Base-by-base conservation (phyloP, 2,113 vertebrate genomes). In the Erythrocercus mccallii region DNA sequence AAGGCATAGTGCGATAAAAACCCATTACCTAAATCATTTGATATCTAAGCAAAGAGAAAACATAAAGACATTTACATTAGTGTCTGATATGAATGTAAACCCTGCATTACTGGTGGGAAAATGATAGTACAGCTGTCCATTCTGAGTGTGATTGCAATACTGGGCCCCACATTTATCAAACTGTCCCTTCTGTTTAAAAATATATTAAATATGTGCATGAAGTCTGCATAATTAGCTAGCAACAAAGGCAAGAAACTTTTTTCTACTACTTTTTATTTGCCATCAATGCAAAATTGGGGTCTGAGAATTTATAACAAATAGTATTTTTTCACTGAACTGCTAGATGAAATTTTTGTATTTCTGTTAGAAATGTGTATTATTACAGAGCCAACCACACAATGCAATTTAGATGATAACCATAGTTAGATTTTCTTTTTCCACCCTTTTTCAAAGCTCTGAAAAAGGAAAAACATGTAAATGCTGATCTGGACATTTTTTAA, bases 11-110 rank as follows among this genome's bases (percentile, higher is more conserved):
- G 48, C 77, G 92, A 54, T 79, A 72, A 96, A 91, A 92, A 81
- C 60, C 90, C 88, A 95, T 95, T 97, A 93, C 14, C 81, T 51
- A 83, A 80, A 89, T 90, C 25, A 91, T 92, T 90, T 96, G 88
- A 81, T 72, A 94, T 51, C 71, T 79, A 95, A 92, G 78, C 73
- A 93, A 95, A 96, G 2, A 3, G 83, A 95, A 95, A 95, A 96
- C 21, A 31, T 74, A 91, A 92, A 94, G 88, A 65, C 62, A 88
- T 88, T 91, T 92, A 89, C 60, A 92, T 96, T 78, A 91, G 72
- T 12, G 5, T 81, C 50, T 81, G 68, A 79, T 72, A 70, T 1
- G 4, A 91, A 93, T n/a, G 66, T 40, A 92, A 83, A 73, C 37
- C 47, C 64, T 58, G 42, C 6, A 3, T 69, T 93, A 68, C 56